A percentile compares a stretch with the other conserved stretches of the same genome.
phyloP scores from a whole-genome alignment of 2,797 vertebrate species.

The Furcifer pardalis region DNA sequence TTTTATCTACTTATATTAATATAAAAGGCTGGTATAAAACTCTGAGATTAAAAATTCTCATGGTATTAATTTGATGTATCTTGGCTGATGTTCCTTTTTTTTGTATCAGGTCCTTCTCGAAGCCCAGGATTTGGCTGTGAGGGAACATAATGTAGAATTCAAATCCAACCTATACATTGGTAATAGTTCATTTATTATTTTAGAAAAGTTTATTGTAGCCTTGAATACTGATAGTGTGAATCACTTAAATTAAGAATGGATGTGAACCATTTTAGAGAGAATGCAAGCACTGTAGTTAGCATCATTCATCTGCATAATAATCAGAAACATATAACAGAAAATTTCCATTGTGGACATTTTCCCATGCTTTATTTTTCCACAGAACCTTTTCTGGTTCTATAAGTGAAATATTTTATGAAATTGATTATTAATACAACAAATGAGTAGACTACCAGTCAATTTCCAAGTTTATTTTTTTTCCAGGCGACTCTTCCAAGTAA shows the following conservation, averaged over 20 bases:
- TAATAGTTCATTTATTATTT: slow-evolving; percentile 61
- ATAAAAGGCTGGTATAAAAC: slow-evolving; percentile 5
- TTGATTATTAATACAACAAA: background rate
- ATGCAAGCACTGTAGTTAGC: background rate
- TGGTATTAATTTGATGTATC: slow-evolving; percentile 30
- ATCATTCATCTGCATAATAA: background rate
- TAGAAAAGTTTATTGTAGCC: background rate
- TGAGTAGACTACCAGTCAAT: background rate
- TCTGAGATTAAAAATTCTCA: slow-evolving; percentile 46
- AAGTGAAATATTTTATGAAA: background rate
- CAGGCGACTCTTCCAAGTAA: background rate
- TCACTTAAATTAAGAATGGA: background rate
- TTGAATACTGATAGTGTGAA: background rate
- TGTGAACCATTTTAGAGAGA: background rate
- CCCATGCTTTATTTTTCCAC: background rate
- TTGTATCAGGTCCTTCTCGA: slow-evolving; percentile 88
- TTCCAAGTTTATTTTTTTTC: background rate
- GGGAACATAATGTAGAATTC: slow-evolving; percentile 92
- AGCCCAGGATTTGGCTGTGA: slow-evolving; percentile 97
- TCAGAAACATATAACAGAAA: background rate
- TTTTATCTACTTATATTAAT: background rate
- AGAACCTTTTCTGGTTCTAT: background rate
- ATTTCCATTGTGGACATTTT: background rate
- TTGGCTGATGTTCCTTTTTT: slow-evolving; percentile 14
- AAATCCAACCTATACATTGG: slow-evolving; percentile 94